Percentiles rank a stretch among this genome's conserved stretches.
Conservation (phyloP, 1,140 invertebrate genomes). For the Orussus abietinus region DNA sequence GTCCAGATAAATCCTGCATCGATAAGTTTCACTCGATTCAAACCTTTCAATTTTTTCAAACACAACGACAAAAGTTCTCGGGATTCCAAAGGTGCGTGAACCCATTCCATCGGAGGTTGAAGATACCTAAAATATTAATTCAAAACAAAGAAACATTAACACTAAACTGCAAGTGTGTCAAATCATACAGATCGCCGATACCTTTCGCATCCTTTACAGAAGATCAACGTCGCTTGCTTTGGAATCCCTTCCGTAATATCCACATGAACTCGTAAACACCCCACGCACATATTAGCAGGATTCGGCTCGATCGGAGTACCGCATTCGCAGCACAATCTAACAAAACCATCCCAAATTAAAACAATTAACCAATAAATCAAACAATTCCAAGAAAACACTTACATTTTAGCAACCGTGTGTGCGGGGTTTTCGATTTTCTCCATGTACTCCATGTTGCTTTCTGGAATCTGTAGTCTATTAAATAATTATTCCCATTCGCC, state of each 20-base stretch:
- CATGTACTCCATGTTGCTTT: too few relatives aligned
- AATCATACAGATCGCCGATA: too few relatives aligned
- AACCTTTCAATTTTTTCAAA: conserved; percentile 89
- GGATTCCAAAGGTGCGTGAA: conserved; percentile 85
- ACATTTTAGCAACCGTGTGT: too few relatives aligned
- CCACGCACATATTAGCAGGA: conserved; percentile 95
- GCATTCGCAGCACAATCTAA: conserved; percentile 84
- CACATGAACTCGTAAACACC: conserved; percentile 83
- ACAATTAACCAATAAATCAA: too few relatives aligned
- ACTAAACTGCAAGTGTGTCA: too few relatives aligned
- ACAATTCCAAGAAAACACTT: too few relatives aligned
- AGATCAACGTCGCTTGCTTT: conserved; percentile 86
- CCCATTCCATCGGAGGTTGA: conserved; percentile 90
- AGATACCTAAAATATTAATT: conserved; percentile 67
- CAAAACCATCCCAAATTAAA: too few relatives aligned
- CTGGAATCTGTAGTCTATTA: too few relatives aligned
- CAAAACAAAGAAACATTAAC: conserved; percentile 13
- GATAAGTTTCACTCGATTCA: conserved; percentile 84
- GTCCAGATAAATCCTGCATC: conserved; percentile 99
- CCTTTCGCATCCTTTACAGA: conserved; percentile 89
- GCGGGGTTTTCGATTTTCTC: too few relatives aligned
- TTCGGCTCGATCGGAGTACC: conserved; percentile 85
- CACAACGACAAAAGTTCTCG: conserved; percentile 89
- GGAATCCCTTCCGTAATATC: conserved; percentile 97
- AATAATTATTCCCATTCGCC: too few relatives aligned